Conservation (phyloP, 2,888 invertebrate genomes). For the Trachelus tabidus region DNA sequence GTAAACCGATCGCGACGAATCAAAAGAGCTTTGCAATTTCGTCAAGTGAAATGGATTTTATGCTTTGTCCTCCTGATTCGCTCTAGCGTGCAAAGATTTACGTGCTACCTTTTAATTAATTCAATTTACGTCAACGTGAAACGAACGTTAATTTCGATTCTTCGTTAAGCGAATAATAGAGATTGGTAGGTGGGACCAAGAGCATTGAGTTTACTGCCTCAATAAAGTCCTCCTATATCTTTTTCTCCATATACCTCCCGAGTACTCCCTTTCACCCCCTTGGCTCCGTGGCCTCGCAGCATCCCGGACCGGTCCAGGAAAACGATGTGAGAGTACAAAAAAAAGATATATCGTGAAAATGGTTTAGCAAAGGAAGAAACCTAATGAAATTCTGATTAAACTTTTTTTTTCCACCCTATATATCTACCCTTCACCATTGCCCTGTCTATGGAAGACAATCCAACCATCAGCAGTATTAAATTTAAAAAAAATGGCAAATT, state of each 20-base stretch:
- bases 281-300: too few species aligned
- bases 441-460: too few species aligned
- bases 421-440: too few species aligned
- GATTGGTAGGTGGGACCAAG: not conserved
- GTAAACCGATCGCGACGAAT: not conserved
- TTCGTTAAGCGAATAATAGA: constrained; percentile 18
- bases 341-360: too few species aligned
- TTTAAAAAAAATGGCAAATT: too few species aligned
- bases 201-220: not conserved
- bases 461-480: too few species aligned
- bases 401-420: too few species aligned
- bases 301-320: too few species aligned
- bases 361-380: too few species aligned
- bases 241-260: not conserved
- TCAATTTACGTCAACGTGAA: constrained; percentile 19
- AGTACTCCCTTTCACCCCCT: not conserved
- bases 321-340: too few species aligned
- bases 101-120: constrained; percentile 29
- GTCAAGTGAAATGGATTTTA: not conserved
- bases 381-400: too few species aligned
- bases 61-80: constrained; percentile 10
- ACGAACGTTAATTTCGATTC: constrained; percentile 26
- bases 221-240: not conserved
- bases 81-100: not conserved
- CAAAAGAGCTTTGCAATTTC: not conserved